Base-by-base conservation (phyloP, 2,113 vertebrate genomes). In the Rafetus swinhoei region DNA sequence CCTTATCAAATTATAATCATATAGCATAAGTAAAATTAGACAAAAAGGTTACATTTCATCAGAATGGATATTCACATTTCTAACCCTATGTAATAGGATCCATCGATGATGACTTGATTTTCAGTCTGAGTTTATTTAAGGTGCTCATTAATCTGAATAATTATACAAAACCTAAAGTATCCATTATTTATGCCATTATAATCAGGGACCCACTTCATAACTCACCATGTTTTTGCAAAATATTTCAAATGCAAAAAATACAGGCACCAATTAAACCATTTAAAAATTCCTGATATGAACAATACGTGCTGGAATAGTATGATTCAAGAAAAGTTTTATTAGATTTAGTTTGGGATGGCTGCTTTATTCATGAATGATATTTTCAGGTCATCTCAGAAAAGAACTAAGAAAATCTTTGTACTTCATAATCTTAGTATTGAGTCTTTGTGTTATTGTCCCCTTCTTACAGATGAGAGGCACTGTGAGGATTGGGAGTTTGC, bases 11-110 rank as follows among this genome's bases (percentile, higher is more conserved):
- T 11, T 80, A 84, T 80, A 90, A 84, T 52, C 35, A 56, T 72
- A 81, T 81, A 81, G 83, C 29, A 77, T 84, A 88, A 92, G 65
- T 86, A 82, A 79, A 94, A 60, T 83, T 60, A 90, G 52, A 84
- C 2, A 18, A 93, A 93, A 60, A 53, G 62, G 59, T 59, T 91
- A 83, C 81, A 69, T 87, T 92, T 79, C 72, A 87, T 87, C 85
- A 87, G 56, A 81, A 87, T 45, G 54, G 15, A n/a, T 60, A n/a
- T 53, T 81, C 74, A 74, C 79, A 81, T 62, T 81, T 45, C 79
- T 92, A 93, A 86, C 14, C 79, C 57, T 45, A 15, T 55, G 74
- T 82, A 86, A 11, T 65, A 62, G 57, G 22, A 19, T 84, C 91
- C 9, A 77, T 53, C 53, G 79, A 19, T 53, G 83, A 77, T 81